Conservation (phyloP, 1,140 invertebrate species). For the Heliconius melpomene region DNA sequence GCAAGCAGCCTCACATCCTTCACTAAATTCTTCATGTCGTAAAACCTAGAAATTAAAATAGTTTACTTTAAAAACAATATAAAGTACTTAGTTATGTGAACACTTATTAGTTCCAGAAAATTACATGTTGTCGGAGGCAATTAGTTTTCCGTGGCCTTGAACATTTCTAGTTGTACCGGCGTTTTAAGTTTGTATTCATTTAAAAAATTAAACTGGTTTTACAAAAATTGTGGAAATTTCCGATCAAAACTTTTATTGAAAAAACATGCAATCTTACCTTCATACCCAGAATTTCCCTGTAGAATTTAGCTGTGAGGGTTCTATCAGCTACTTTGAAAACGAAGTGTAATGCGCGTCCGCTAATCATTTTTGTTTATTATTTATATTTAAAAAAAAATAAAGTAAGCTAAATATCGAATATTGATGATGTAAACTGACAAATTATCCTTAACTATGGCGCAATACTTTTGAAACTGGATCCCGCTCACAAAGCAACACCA, state of each 20-base stretch:
- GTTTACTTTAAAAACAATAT: background rate
- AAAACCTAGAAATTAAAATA: slow-evolving; percentile 83
- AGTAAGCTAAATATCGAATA: background rate
- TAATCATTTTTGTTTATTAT: slow-evolving; percentile 76
- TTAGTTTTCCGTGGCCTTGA: slow-evolving; percentile 19
- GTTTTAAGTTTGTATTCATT: background rate
- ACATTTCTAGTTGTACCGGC: background rate
- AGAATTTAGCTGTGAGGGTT: slow-evolving; percentile 92
- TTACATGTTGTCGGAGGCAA: slow-evolving; percentile 3
- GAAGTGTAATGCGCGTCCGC: slow-evolving; percentile 93
- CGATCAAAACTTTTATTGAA: background rate
- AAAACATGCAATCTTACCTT: slow-evolving; percentile 84
- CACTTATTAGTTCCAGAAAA: slow-evolving; percentile 29
- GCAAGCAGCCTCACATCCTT: slow-evolving; percentile 97
- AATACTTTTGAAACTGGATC: background rate
- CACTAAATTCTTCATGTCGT: slow-evolving; percentile 97
- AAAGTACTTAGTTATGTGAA: background rate
- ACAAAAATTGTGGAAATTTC: background rate
- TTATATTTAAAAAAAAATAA: background rate
- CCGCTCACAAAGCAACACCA: background rate
- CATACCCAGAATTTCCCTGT: slow-evolving; percentile 95
- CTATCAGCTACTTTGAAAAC: slow-evolving; percentile 97
- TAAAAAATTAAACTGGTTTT: background rate
- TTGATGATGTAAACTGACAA: background rate
- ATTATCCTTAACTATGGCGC: background rate